phyloP scores from a whole-genome alignment of 2,113 vertebrate genomes.

The Platichthys stellatus region DNA sequence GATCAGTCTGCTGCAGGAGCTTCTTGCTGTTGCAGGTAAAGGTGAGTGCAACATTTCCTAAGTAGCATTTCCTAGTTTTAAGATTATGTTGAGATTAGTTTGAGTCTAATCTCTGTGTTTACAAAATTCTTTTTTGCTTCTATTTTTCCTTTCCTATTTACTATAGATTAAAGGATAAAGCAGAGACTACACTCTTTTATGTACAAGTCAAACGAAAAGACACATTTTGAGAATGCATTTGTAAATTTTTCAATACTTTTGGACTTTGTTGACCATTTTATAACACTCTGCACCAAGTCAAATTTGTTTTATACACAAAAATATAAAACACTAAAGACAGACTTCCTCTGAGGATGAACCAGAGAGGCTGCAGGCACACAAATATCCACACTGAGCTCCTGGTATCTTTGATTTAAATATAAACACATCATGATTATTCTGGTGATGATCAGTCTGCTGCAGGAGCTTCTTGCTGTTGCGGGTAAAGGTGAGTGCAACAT shows the following conservation, averaged over 20 bases:
- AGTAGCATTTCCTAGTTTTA: too few relatives aligned
- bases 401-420: slow-evolving; percentile 8
- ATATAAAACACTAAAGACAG: too few relatives aligned
- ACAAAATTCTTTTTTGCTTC: too few relatives aligned
- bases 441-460: slow-evolving; percentile 56
- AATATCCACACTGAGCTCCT: not conserved
- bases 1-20: slow-evolving; percentile 49
- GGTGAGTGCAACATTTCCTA: slow-evolving; percentile 64
- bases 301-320: not conserved
- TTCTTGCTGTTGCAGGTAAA: slow-evolving; percentile 39
- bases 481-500: slow-evolving; percentile 67
- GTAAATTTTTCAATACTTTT: too few relatives aligned
- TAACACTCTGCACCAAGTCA: not conserved
- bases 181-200: too few relatives aligned
- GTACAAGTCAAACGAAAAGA: too few relatives aligned
- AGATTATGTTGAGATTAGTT: too few relatives aligned
- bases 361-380: slow-evolving; percentile 6
- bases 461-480: slow-evolving; percentile 36
- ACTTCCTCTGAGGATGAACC: slow-evolving; percentile 3
- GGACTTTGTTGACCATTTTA: too few relatives aligned
- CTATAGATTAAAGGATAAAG: too few relatives aligned
- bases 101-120: not conserved
- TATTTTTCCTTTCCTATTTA: too few relatives aligned
- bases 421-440: slow-evolving; percentile 56
- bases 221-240: too few relatives aligned